These are phyloP conservation scores for Ips typographus DNA, from an alignment of 1,140 invertebrate species.

Conservation along the genomic window DNA sequence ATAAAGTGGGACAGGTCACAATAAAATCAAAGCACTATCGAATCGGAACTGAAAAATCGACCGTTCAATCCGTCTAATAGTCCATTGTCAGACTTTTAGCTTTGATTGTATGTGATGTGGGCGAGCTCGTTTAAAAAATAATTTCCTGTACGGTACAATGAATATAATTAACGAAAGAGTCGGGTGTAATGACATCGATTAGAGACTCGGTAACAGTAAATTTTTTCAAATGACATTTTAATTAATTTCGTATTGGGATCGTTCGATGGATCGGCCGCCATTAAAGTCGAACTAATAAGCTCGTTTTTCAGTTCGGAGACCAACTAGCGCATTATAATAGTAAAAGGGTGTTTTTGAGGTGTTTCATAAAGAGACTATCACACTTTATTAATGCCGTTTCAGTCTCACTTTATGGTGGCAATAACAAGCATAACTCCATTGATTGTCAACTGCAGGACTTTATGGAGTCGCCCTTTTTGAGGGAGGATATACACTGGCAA, in stretches of 20 bases:
- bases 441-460: slow-evolving; percentile 30
- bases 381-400: slow-evolving; percentile 27
- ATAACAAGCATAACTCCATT: slow-evolving; percentile 36
- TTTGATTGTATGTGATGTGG: slow-evolving; percentile 51
- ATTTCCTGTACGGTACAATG: slow-evolving; percentile 51
- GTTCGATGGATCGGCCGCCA: slow-evolving; percentile 2
- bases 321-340: not conserved
- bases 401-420: slow-evolving; percentile 23
- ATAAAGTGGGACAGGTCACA: not conserved
- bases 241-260: slow-evolving; percentile 29
- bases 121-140: slow-evolving; percentile 52
- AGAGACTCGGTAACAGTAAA: slow-evolving; percentile 35
- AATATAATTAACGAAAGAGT: slow-evolving; percentile 52
- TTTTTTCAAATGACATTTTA: slow-evolving; percentile 36
- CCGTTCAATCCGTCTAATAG: slow-evolving; percentile 44
- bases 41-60: slow-evolving; percentile 36
- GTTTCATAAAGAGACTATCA: slow-evolving; percentile 8
- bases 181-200: slow-evolving; percentile 51
- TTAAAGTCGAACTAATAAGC: not conserved
- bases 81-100: slow-evolving; percentile 52
- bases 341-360: not conserved
- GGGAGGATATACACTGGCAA: too few relatives aligned
- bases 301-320: not conserved
- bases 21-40: slow-evolving; percentile 41
- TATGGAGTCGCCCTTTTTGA: not conserved